phyloP scores from a whole-genome alignment of 1,140 invertebrate genomes.

The Drepana arcuata region DNA sequence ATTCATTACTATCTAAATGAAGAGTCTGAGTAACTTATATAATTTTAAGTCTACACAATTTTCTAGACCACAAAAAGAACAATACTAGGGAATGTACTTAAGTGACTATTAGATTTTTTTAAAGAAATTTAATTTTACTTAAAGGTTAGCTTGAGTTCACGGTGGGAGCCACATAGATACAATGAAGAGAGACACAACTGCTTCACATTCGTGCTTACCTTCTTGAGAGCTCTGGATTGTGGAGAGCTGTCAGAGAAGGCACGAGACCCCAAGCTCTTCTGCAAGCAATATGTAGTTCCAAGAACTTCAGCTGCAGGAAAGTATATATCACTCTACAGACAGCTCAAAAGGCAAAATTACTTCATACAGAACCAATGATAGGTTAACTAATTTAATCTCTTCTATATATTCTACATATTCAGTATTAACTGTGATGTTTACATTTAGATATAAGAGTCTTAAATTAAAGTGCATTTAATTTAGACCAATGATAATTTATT shows the following conservation, averaged over 20 bases:
- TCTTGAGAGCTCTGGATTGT: slow-evolving; percentile 78
- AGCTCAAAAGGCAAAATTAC: slow-evolving; percentile 71
- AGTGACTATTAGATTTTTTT: no score
- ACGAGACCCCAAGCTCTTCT: slow-evolving; percentile 77
- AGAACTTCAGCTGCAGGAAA: slow-evolving; percentile 82
- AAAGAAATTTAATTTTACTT: slow-evolving; percentile 15
- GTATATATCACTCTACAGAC: slow-evolving; percentile 85
- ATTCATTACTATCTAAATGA: no score
- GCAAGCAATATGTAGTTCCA: slow-evolving; percentile 83
- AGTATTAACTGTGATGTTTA: slow-evolving; percentile 67
- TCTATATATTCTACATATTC: slow-evolving; percentile 44
- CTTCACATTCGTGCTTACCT: slow-evolving; percentile 84
- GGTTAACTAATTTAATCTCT: slow-evolving; percentile 24
- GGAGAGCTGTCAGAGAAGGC: slow-evolving; percentile 76
- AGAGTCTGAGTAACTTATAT: no score
- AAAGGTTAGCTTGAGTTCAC: slow-evolving; percentile 74
- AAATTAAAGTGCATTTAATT: slow-evolving; percentile 60
- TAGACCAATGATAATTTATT: slow-evolving; percentile 41
- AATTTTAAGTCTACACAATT: no score
- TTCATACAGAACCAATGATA: slow-evolving; percentile 65
- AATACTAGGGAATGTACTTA: no score
- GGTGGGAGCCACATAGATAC: slow-evolving; percentile 79
- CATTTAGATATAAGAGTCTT: slow-evolving; percentile 46
- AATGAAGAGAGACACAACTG: slow-evolving; percentile 83
- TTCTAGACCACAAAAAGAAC: no score